Base-by-base conservation (phyloP, 2,888 invertebrate species). In the Cheilosia grossa region DNA sequence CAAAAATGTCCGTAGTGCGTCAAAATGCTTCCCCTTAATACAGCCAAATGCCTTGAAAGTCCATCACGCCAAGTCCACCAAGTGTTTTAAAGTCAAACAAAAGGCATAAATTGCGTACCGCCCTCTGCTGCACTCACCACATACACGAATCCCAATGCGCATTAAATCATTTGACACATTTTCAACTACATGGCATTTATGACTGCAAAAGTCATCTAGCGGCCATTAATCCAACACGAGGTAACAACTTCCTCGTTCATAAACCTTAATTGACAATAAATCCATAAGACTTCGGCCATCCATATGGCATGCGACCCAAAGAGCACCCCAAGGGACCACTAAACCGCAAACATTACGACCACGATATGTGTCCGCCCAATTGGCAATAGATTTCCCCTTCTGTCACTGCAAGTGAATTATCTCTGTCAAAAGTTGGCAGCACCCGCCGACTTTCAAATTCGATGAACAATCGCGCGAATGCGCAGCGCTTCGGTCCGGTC, bases 211-310 rank as follows among this genome's bases (percentile, higher is more conserved):
- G 64, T 70, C 70, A 79, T 79, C 64, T 58, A 15, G 4, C 24
- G 17, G 13, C 72, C 64, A 64, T 79, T 64, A 72, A 64, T 72
- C 54, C 58, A 51, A 33, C 69, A 42, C 47, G 63, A 24, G 42
- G 33, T 33, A 69, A 77, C 63, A 63, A 63, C 69, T 78, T 78
- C 78, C 78, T 49, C 49, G 63, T 78, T 63, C 78, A 63, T 78
- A 78, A 78, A 78, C 27, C 69, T 78, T 70, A 70, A 78, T 78
- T 70, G 78, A 78, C 78, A 69, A 70, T 78, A 63, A 78, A 78
- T 78, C 63, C 69, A 51, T 58, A 66, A 67, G 44, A 33, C 44
- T 44, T 9, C 10, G 56, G 30, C 19, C 72, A 59, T 74, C 33
- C 47, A 42, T 30, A 9, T 21, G 61, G 54, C 44, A 63, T 44